Percentiles rank a stretch among this genome's conserved stretches.
phyloP scores from a whole-genome alignment of 2,888 invertebrate species.

The Apotomis betuletana region DNA sequence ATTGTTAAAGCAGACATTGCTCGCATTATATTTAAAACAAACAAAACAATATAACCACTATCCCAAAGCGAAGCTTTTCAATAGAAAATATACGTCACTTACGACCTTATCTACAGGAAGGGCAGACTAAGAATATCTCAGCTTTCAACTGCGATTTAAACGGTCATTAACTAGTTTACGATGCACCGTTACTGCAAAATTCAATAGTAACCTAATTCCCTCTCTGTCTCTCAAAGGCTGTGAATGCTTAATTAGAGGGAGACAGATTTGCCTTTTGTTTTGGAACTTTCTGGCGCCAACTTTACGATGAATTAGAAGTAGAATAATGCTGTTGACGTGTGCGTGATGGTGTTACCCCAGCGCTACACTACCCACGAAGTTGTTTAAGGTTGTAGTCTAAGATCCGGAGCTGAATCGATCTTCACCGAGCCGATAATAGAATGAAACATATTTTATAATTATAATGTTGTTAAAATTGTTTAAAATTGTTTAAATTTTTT shows the following conservation, averaged over 20 bases:
- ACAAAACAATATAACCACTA: conserved; percentile 13
- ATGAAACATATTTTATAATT: no score
- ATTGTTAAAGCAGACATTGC: conserved; percentile 19
- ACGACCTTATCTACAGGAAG: not conserved
- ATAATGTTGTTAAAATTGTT: no score
- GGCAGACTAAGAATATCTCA: conserved; percentile 22
- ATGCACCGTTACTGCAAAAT: conserved; percentile 21
- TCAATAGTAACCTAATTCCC: conserved; percentile 3
- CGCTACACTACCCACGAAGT: no score
- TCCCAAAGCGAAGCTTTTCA: not conserved
- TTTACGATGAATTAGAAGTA: conserved; percentile 6
- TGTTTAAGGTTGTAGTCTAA: no score
- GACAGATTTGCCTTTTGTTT: conserved; percentile 4
- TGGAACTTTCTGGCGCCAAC: conserved; percentile 7
- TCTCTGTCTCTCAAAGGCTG: not conserved
- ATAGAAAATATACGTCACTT: not conserved
- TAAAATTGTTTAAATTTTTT: no score
- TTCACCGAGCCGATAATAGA: no score
- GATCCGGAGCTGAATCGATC: no score
- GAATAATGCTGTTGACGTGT: not conserved
- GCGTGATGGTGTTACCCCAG: not conserved
- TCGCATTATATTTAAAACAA: conserved; percentile 25
- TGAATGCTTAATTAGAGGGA: not conserved
- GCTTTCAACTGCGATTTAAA: conserved; percentile 38
- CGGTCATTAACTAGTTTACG: conserved; percentile 28